Percentiles rank a stretch among this genome's conserved stretches.
These are phyloP conservation scores for Cottoperca gobio DNA, from an alignment of 2,797 vertebrate species.

Conservation along the genomic window DNA sequence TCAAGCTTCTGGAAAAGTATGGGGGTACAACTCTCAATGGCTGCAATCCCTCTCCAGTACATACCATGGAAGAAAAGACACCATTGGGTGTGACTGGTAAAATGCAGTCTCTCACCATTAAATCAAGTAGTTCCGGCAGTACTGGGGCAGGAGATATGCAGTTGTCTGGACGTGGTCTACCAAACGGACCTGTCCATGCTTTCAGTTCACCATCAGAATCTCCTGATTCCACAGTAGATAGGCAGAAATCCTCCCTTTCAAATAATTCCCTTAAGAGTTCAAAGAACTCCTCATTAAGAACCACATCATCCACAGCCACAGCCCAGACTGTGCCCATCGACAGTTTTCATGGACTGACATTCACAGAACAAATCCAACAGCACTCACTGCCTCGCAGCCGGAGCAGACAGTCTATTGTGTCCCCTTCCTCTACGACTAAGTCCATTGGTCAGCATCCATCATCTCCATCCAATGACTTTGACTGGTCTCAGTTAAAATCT, in stretches of 20 bases:
- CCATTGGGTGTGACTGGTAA: slow-evolving; percentile 89
- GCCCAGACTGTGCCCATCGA: slow-evolving; percentile 98
- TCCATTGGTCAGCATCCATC: slow-evolving; percentile 90
- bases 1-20: slow-evolving; percentile 96
- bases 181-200: slow-evolving; percentile 93
- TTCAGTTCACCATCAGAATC: slow-evolving; percentile 98
- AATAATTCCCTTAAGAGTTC: slow-evolving; percentile 99
- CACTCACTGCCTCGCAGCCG: slow-evolving; percentile 96
- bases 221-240: slow-evolving; percentile 95
- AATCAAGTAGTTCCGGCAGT: slow-evolving; percentile 96
- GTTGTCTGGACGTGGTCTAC: slow-evolving; percentile 88
- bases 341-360: slow-evolving; percentile 94
- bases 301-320: slow-evolving; percentile 96
- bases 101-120: slow-evolving; percentile 94
- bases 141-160: slow-evolving; percentile 92
- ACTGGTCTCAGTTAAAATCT: slow-evolving; percentile 96
- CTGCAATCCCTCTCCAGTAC: slow-evolving; percentile 94
- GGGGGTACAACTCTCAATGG: slow-evolving; percentile 93
- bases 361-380: slow-evolving; percentile 98
- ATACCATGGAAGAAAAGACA: slow-evolving; percentile 95
- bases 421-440: slow-evolving; percentile 94
- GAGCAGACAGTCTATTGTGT: slow-evolving; percentile 95
- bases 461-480: slow-evolving; percentile 94
- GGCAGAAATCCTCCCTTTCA: slow-evolving; percentile 95
- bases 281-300: slow-evolving; percentile 96